phyloP scores from a whole-genome alignment of 2,797 vertebrate genomes.

The Sebastes vulpes region DNA sequence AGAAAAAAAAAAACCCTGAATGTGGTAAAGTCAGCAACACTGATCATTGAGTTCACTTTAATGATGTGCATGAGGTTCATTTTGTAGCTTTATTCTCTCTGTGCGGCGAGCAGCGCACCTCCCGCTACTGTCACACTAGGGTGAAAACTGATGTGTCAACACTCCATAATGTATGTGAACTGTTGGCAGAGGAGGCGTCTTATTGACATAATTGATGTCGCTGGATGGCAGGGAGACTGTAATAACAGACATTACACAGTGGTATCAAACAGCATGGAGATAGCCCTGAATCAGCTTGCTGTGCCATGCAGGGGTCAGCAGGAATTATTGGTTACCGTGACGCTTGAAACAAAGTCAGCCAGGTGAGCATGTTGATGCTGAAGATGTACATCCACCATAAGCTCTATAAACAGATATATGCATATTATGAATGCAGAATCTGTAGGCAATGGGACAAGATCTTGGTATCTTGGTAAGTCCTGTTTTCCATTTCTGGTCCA shows the following conservation, averaged over 20 bases:
- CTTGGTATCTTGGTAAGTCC: not conserved
- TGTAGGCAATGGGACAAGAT: not conserved
- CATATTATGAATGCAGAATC: not conserved
- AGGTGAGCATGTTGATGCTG: conserved; percentile 7
- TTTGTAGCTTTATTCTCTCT: conserved; percentile 23
- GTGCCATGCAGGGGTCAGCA: conserved; percentile 38
- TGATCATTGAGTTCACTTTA: conserved; percentile 21
- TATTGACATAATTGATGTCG: conserved; percentile 75
- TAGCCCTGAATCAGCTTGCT: conserved; percentile 45
- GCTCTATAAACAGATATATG: not conserved
- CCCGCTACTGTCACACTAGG: conserved; percentile 18
- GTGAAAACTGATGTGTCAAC: conserved; percentile 63
- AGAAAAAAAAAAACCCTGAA: not conserved
- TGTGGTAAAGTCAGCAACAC: not conserved
- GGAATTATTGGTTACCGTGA: conserved; percentile 51
- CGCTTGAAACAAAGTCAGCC: conserved; percentile 18
- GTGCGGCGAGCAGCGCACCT: not conserved
- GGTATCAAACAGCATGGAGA: conserved; percentile 36
- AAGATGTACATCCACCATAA: not conserved
- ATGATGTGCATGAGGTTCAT: conserved; percentile 35
- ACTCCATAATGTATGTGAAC: conserved; percentile 57
- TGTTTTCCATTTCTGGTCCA: not conserved
- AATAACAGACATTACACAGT: conserved; percentile 63
- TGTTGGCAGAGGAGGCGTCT: conserved; percentile 53
- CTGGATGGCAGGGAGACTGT: conserved; percentile 50